phyloP scores from a whole-genome alignment of 2,797 vertebrate genomes.

The Gallinago stenura region DNA sequence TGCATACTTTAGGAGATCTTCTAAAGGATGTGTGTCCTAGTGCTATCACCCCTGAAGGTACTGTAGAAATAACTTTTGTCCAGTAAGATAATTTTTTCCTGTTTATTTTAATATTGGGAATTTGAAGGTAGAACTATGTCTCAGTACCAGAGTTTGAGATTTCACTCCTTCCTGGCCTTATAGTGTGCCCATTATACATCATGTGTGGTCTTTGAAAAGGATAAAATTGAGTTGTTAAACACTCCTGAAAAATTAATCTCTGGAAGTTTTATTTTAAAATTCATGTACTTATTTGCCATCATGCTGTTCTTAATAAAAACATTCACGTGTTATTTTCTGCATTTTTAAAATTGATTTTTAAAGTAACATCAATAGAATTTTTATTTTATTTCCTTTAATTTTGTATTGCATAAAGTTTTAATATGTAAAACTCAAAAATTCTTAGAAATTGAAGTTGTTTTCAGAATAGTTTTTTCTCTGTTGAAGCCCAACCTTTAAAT shows the following conservation, averaged over 20 bases:
- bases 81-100: background rate
- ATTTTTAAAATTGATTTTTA: background rate
- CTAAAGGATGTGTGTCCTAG: constrained; percentile 91
- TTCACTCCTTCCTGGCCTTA: background rate
- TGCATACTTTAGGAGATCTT: constrained; percentile 91
- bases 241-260: background rate
- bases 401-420: background rate
- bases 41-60: constrained; percentile 88
- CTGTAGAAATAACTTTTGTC: background rate
- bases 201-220: background rate
- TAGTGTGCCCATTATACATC: background rate
- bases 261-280: background rate
- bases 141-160: background rate
- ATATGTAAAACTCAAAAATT: background rate
- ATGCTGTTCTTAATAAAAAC: background rate
- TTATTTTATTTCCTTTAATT: background rate
- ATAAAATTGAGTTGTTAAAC: background rate
- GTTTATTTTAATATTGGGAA: background rate
- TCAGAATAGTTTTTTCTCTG: background rate
- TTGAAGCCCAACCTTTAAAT: background rate
- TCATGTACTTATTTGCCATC: background rate
- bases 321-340: background rate
- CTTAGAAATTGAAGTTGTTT: background rate
- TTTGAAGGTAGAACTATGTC: background rate
- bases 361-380: background rate